A percentile compares a stretch with the other conserved stretches of the same genome.
phyloP scores from a whole-genome alignment of 2,113 vertebrate genomes.

The Mandrillus leucophaeus region DNA sequence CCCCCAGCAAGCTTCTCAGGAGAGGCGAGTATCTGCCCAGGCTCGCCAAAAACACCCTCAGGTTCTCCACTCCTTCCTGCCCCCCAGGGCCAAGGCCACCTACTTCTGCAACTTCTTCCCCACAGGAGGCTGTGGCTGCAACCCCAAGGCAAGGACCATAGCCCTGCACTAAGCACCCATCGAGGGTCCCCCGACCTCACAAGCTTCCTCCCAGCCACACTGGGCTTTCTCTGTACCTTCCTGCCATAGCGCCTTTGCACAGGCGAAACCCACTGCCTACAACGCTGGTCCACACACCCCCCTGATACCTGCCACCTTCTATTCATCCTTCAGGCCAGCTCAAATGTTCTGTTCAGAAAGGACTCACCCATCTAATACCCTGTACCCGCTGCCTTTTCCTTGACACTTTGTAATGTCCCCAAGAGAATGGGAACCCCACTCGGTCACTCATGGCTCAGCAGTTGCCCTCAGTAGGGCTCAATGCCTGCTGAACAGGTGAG shows the following conservation, averaged over 20 bases:
- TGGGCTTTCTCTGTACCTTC: not conserved
- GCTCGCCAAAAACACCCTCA: not conserved
- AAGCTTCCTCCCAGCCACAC: not conserved
- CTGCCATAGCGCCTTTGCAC: conserved; percentile 19
- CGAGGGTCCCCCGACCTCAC: not conserved
- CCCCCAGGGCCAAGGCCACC: not conserved
- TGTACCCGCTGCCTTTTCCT: not conserved
- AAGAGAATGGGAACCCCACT: not conserved
- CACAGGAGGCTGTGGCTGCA: not conserved
- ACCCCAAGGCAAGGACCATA: not conserved
- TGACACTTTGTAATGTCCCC: not conserved
- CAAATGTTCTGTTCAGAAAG: not conserved
- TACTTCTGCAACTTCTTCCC: not conserved
- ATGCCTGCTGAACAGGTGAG: not conserved
- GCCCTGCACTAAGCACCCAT: not conserved
- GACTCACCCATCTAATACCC: not conserved
- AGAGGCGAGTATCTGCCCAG: not conserved
- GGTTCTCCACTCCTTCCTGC: not conserved
- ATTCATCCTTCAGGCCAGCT: not conserved
- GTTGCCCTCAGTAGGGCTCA: not conserved
- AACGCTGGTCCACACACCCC: not conserved
- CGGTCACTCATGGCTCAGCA: not conserved
- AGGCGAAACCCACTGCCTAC: too few species aligned
- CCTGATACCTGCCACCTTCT: not conserved
- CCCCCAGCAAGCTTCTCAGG: not conserved